Percentiles rank a stretch among this genome's conserved stretches.
phyloP scores from a whole-genome alignment of 2,797 vertebrate genomes.

The Nasua narica region DNA sequence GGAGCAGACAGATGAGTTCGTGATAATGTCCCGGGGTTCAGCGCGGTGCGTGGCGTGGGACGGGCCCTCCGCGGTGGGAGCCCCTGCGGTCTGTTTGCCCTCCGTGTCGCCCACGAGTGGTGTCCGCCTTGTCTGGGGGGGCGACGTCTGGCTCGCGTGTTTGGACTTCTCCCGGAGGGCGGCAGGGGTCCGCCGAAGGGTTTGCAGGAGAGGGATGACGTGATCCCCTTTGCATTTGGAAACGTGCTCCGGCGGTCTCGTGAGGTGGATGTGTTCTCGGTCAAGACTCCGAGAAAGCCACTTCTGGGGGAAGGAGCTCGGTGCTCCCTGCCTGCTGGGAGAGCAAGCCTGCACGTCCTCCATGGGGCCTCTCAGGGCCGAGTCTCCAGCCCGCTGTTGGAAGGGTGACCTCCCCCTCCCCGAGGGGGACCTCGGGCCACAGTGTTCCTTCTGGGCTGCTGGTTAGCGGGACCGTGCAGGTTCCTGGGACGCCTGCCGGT shows the following conservation, averaged over 20 bases:
- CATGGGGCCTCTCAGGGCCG: background rate
- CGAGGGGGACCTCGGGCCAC: background rate
- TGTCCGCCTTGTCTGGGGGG: fast-evolving
- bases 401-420: background rate
- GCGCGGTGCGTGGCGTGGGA: fast-evolving
- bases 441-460: background rate
- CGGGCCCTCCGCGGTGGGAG: fast-evolving
- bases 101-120: fast-evolving
- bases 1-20: background rate
- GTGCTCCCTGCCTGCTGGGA: background rate
- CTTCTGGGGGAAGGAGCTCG: background rate
- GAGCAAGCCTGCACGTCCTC: background rate
- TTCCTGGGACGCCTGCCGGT: background rate
- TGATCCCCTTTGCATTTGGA: fast-evolving
- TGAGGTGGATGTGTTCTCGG: background rate
- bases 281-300: background rate
- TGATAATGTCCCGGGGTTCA: fast-evolving
- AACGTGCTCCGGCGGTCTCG: background rate
- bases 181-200: background rate
- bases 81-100: fast-evolving
- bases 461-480: background rate
- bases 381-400: background rate
- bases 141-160: background rate
- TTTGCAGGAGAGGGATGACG: fast-evolving
- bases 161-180: background rate